Percentiles rank a stretch among this genome's conserved stretches.
phyloP scores from a whole-genome alignment of 2,113 vertebrate genomes.

The Nycticebus coucang region DNA sequence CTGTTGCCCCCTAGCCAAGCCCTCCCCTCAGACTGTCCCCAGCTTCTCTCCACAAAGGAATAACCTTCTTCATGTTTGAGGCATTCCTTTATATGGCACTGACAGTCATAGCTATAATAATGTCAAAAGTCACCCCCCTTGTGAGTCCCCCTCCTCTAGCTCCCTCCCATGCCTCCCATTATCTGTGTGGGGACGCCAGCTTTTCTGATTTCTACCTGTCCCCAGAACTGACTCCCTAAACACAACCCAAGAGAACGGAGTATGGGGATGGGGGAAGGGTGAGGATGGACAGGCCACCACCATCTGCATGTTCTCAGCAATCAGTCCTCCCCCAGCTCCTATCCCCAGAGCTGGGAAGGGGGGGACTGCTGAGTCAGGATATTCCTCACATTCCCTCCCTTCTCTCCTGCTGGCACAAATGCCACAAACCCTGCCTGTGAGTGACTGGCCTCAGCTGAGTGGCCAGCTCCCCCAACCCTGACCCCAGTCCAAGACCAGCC shows the following conservation, averaged over 20 bases:
- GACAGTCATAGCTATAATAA: not conserved
- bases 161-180: not conserved
- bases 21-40: not conserved
- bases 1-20: not conserved
- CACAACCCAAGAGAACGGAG: not conserved
- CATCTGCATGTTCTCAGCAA: slow-evolving; percentile 76
- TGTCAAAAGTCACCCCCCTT: not conserved
- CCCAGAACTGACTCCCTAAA: not conserved
- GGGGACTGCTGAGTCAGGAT: slow-evolving; percentile 84
- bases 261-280: not conserved
- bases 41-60: slow-evolving; percentile 14
- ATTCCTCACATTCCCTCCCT: slow-evolving; percentile 82
- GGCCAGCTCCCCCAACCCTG: not conserved
- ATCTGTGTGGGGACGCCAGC: not conserved
- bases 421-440: slow-evolving; percentile 60
- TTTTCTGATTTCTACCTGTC: slow-evolving; percentile 1
- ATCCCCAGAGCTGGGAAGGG: not conserved
- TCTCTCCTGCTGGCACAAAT: slow-evolving; percentile 73
- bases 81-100: not conserved
- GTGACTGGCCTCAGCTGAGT: not conserved
- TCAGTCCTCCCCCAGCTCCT: slow-evolving; percentile 69
- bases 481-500: not conserved
- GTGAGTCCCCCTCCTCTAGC: not conserved
- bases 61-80: not conserved
- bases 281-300: not conserved